A percentile compares a stretch with the other conserved stretches of the same genome.
Conservation (phyloP, 1,140 invertebrate species). For the Leptopilina clavipes region DNA sequence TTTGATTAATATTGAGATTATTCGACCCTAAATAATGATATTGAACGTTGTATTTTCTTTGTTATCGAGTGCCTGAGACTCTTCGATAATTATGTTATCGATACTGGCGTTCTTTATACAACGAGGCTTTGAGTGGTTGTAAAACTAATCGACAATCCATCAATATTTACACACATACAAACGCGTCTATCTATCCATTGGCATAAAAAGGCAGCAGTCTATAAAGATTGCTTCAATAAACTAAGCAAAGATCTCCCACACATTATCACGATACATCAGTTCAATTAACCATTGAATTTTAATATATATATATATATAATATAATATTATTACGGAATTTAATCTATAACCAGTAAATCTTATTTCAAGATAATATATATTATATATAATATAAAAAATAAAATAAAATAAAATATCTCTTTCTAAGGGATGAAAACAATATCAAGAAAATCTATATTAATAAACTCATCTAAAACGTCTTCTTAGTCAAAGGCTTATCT, state of each 20-base stretch:
- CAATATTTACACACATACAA: conserved; percentile 20
- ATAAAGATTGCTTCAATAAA: too few relatives aligned
- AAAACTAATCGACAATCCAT: conserved; percentile 14
- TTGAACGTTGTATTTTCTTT: conserved; percentile 2
- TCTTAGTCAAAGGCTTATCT: background rate
- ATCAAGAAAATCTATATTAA: background rate
- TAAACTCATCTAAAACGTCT: background rate
- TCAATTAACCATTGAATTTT: too few relatives aligned
- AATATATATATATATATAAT: too few relatives aligned
- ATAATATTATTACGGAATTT: too few relatives aligned
- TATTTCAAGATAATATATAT: too few relatives aligned
- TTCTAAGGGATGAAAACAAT: too few relatives aligned
- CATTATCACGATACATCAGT: too few relatives aligned
- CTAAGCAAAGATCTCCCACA: too few relatives aligned
- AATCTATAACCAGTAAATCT: too few relatives aligned
- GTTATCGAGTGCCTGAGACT: background rate
- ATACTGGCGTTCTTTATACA: conserved; percentile 10
- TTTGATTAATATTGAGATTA: conserved; percentile 8
- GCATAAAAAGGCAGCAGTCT: background rate
- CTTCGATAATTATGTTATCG: conserved; percentile 20
- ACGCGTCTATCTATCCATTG: background rate
- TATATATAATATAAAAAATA: too few relatives aligned
- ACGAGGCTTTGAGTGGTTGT: conserved; percentile 26
- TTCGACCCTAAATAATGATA: background rate
- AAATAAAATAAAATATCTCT: too few relatives aligned